Evolutionary conservation across 2,797 vertebrate species (phyloP), one percentile per base, ranked within the genome.

Genomic region (Cryptoprocta ferox): DNA sequence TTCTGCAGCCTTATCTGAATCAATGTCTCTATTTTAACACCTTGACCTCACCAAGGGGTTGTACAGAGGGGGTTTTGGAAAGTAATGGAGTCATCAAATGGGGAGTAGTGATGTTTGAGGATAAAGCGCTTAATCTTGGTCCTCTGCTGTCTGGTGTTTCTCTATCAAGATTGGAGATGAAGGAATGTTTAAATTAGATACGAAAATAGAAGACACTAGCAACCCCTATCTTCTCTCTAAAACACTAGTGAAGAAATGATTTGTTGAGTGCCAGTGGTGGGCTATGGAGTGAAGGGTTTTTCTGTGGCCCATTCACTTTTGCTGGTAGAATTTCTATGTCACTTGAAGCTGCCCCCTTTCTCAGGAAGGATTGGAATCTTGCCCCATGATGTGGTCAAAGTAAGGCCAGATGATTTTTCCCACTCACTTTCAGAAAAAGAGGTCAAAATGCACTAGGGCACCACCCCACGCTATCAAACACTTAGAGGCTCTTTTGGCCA

Each of bases 101-200:
- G 37, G 39, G 13, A 48, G 16, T 14, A 3, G 1, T n/a, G 56
- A 50, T n/a, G 21, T 78, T 75, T 45, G 50, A 78, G 35, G 61
- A 63, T 35, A 59, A 73, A 88, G n/a, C 18, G n/a, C 37, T 88
- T 73, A 13, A 6, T 66, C 53, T 45, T 65, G 71, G 61, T 39
- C 53, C 8, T 88, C 39, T 30, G 21, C 3, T 79, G 59, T 32
- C 32, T 71, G 32, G 39, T 37, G 42, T 84, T 56, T 84, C 83
- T 95, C 91, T 75, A 8, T 32, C 76, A 56, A 97, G 32, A n/a
- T 7, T 18, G 3, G 56, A 75, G 30, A 73, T 71, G 61, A 96
- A 82, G 91, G 84, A 82, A 83, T 66, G 73, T 45, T 93, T 93
- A 61, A 63, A 24, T 66, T 82, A 79, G 71, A 50, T 15, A 86